Conservation (phyloP, 2,113 vertebrate genomes). For the Nothobranchius kuhntae region DNA sequence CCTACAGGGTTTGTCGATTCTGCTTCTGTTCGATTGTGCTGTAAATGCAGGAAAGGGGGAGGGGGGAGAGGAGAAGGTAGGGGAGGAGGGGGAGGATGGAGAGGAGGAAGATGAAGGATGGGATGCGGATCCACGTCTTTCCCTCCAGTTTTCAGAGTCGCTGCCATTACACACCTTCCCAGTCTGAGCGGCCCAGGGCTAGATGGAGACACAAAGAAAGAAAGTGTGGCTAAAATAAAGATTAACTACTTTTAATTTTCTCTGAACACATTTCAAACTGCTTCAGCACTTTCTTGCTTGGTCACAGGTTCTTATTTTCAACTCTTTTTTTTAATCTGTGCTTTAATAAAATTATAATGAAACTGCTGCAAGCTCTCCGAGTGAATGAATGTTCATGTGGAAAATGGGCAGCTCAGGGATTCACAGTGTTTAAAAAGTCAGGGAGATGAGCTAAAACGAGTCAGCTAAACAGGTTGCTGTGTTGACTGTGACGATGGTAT, state of each 20-base stretch:
- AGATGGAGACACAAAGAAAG: conserved; percentile 12
- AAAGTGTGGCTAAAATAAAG: conserved; percentile 3
- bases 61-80: conserved; percentile 55
- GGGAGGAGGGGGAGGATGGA: conserved; percentile 66
- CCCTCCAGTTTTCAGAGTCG: conserved; percentile 81
- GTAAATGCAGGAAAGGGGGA: conserved; percentile 65
- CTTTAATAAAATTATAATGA: not conserved
- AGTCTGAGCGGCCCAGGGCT: conserved; percentile 64
- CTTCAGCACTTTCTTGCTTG: not conserved
- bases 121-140: conserved; percentile 70
- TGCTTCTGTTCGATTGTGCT: conserved; percentile 42
- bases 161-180: conserved; percentile 71
- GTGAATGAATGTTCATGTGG: not conserved
- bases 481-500: conserved; percentile 51
- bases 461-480: conserved; percentile 55
- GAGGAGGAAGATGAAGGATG: conserved; percentile 59
- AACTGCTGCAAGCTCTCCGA: conserved; percentile 20
- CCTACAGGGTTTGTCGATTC: conserved; percentile 66
- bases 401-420: not conserved
- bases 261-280: conserved; percentile 15
- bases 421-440: conserved; percentile 17
- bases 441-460: conserved; percentile 22
- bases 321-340: conserved; percentile 13
- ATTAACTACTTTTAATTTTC: conserved; percentile 15
- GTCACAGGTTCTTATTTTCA: conserved; percentile 1